Percentiles rank a stretch among this genome's conserved stretches.
These are phyloP conservation scores for Noctuana brunneofusca DNA, from an alignment of 2,888 invertebrate species.

Conservation along the genomic window DNA sequence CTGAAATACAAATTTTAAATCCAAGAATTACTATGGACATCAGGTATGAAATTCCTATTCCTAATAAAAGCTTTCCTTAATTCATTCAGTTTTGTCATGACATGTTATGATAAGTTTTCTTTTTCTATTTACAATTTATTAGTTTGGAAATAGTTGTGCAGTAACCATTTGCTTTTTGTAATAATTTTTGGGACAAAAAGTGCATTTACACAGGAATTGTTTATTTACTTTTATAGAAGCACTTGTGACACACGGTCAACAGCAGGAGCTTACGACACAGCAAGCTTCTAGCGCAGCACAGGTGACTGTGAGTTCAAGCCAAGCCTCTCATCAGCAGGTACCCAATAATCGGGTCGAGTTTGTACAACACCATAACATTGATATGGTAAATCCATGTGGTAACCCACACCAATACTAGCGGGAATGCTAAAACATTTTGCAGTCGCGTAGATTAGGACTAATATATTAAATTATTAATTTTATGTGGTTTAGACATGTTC, in stretches of 20 bases:
- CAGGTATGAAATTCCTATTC: slow-evolving; percentile 32
- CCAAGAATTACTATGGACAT: slow-evolving; percentile 36
- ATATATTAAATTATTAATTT: slow-evolving; percentile 22
- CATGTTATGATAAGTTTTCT: slow-evolving; percentile 19
- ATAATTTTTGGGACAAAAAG: background rate
- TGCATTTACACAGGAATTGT: background rate
- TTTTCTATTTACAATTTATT: slow-evolving; percentile 9
- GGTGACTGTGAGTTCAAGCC: slow-evolving; percentile 64
- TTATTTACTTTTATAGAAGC: slow-evolving; percentile 56
- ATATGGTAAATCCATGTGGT: slow-evolving; percentile 80
- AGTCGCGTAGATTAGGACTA: slow-evolving; percentile 54
- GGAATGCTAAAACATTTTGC: slow-evolving; percentile 66
- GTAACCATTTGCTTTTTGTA: slow-evolving; percentile 8
- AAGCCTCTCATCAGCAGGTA: slow-evolving; percentile 77
- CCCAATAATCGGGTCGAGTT: slow-evolving; percentile 81
- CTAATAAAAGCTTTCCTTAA: slow-evolving; percentile 33
- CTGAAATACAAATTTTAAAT: slow-evolving; percentile 35
- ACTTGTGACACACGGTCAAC: slow-evolving; percentile 76
- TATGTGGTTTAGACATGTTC: slow-evolving; percentile 6
- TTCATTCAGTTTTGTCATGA: slow-evolving; percentile 23
- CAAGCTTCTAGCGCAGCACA: slow-evolving; percentile 53
- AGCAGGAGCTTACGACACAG: slow-evolving; percentile 67
- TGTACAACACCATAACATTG: slow-evolving; percentile 82
- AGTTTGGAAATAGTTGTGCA: slow-evolving; percentile 20
- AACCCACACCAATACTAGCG: slow-evolving; percentile 66